Evolutionary conservation across 2,113 vertebrate genomes (phyloP).

Genomic region (Ammodytes marinus): DNA sequence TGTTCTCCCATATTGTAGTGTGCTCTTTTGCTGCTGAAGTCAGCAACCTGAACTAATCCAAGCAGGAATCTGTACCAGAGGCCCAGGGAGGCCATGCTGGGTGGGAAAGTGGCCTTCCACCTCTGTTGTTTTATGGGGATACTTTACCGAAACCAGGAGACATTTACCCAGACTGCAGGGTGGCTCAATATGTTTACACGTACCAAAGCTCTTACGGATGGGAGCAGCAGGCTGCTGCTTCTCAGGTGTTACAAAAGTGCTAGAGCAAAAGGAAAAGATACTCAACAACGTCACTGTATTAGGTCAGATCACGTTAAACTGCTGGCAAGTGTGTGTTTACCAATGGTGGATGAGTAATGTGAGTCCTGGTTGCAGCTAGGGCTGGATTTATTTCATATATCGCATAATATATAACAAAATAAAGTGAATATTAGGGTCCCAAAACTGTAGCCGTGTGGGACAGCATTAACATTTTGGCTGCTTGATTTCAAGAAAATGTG

Average conservation of each 20-base stretch:
- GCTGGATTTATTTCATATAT: no score
- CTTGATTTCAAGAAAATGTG: neutral
- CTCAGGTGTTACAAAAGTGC: constrained; percentile 53
- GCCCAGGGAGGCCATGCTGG: constrained; percentile 56
- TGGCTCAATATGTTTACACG: constrained; percentile 31
- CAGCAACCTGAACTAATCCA: constrained; percentile 79
- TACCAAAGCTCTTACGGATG: constrained; percentile 43
- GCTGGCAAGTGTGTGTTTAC: constrained; percentile 2
- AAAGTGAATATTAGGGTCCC: neutral
- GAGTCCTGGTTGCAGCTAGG: neutral
- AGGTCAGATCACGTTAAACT: constrained; percentile 12
- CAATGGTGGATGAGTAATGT: neutral
- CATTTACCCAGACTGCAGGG: constrained; percentile 63
- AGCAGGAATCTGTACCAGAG: constrained; percentile 69
- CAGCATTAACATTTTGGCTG: neutral
- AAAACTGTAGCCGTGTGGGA: neutral
- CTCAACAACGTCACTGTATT: constrained; percentile 12
- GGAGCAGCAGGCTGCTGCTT: constrained; percentile 44
- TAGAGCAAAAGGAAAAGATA: constrained; percentile 20
- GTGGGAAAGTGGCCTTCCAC: constrained; percentile 56
- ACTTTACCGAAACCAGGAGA: constrained; percentile 19
- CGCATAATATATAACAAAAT: no score
- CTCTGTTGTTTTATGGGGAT: constrained; percentile 39
- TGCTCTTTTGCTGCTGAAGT: constrained; percentile 39
- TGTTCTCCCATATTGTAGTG: constrained; percentile 40